Percentiles rank a stretch among this genome's conserved stretches.
phyloP scores from a whole-genome alignment of 2,888 invertebrate genomes.

The Mythimna vitellina region DNA sequence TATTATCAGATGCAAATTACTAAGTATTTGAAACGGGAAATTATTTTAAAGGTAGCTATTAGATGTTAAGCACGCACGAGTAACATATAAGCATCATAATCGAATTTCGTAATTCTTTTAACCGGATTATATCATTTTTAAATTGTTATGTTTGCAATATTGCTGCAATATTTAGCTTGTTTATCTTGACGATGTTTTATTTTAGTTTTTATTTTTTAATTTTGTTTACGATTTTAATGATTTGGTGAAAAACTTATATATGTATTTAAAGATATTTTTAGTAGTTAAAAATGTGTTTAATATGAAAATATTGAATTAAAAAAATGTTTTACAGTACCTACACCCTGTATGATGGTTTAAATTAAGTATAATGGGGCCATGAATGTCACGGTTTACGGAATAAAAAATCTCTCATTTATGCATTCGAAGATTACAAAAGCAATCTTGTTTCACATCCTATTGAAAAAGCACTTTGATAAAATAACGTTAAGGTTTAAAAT shows the following conservation, averaged over 20 bases:
- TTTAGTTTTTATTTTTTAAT: too few species aligned
- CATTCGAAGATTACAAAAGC: constrained; percentile 55
- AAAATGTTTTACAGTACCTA: background rate
- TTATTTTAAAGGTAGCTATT: background rate
- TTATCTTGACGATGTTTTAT: background rate
- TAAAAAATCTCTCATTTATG: constrained; percentile 70
- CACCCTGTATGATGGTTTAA: background rate
- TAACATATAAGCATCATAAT: background rate
- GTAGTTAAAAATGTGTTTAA: too few species aligned
- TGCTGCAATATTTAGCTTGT: background rate
- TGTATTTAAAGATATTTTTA: too few species aligned
- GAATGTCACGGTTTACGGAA: constrained; percentile 46
- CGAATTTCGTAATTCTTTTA: background rate
- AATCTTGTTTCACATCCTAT: constrained; percentile 25
- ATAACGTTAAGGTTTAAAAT: constrained; percentile 69
- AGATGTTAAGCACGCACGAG: background rate
- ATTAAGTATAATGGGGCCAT: constrained; percentile 28
- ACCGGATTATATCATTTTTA: background rate
- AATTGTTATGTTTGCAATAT: background rate
- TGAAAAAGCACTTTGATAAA: constrained; percentile 39
- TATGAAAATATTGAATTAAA: background rate
- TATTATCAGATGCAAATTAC: constrained; percentile 18
- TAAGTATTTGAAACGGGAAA: background rate
- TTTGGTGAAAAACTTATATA: background rate
- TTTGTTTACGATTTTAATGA: background rate